Evolutionary conservation across 2,113 vertebrate genomes (phyloP).

Genomic region (Tympanuchus pallidicinctus): DNA sequence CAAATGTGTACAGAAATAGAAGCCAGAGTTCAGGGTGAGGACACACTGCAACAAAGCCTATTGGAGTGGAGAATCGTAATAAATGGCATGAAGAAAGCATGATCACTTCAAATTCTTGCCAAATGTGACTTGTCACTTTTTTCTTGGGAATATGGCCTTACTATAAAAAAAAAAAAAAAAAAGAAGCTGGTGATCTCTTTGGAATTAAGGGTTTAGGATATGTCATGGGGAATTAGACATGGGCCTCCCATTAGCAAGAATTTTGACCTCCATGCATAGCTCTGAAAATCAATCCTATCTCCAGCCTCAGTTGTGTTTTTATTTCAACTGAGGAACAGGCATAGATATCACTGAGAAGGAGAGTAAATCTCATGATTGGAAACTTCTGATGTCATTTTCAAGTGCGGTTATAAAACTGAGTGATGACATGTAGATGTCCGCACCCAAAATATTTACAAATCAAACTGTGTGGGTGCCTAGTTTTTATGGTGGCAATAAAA

Average conservation of each 20-base stretch:
- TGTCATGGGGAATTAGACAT: slow-evolving; percentile 27
- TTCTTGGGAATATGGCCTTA: slow-evolving; percentile 19
- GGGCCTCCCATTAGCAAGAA: not conserved
- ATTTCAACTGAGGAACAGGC: not conserved
- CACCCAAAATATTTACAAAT: slow-evolving; percentile 13
- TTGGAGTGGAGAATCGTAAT: slow-evolving; percentile 38
- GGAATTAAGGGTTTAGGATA: slow-evolving; percentile 47
- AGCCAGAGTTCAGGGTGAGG: slow-evolving; percentile 60
- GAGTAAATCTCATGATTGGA: not conserved
- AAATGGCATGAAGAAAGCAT: slow-evolving; percentile 36
- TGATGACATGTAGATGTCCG: not conserved
- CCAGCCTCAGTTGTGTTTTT: not conserved
- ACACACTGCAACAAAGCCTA: slow-evolving; percentile 48
- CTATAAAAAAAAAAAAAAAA: not conserved
- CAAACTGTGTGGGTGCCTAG: not conserved
- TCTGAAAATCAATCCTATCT: slow-evolving; percentile 36
- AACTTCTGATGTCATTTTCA: slow-evolving; percentile 15
- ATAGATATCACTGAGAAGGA: not conserved
- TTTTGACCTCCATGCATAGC: not conserved
- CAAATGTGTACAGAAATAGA: slow-evolving; percentile 53
- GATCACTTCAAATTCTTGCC: slow-evolving; percentile 34
- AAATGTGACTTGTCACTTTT: slow-evolving; percentile 27
- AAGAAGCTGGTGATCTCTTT: slow-evolving; percentile 12
- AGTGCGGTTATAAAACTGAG: slow-evolving; percentile 9
- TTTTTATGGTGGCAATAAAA: slow-evolving; percentile 7